phyloP scores from a whole-genome alignment of 2,797 vertebrate species.

The Fundulus diaphanus region DNA sequence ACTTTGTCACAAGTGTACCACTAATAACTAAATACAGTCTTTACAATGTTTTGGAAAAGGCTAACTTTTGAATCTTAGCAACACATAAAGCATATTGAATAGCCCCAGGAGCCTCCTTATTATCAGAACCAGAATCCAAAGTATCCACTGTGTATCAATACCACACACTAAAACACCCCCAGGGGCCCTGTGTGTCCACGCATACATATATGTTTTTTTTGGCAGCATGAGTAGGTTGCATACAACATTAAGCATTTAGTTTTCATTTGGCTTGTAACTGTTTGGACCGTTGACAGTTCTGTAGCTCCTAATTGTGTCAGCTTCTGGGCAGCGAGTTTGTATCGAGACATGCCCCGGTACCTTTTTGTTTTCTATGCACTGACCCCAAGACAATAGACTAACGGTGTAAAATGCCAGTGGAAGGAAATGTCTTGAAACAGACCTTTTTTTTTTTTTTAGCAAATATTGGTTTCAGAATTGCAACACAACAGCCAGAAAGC shows the following conservation, averaged over 20 bases:
- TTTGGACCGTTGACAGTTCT: not conserved
- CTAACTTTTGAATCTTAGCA: not conserved
- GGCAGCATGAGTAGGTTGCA: not conserved
- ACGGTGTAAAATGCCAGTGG: not conserved
- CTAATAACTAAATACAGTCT: not conserved
- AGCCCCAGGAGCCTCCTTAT: not conserved
- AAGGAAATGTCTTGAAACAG: not conserved
- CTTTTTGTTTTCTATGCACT: not conserved
- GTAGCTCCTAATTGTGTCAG: not conserved
- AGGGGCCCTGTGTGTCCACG: not conserved
- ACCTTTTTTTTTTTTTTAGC: not conserved
- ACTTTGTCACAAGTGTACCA: not conserved
- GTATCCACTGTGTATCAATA: not conserved
- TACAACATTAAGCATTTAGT: conserved; percentile 1
- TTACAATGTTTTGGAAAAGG: not conserved
- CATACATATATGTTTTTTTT: not conserved
- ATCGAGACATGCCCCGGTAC: not conserved
- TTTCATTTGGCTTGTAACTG: not conserved
- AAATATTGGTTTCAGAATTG: not conserved
- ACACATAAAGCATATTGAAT: not conserved
- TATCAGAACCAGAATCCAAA: conserved; percentile 1
- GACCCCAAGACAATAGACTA: no score
- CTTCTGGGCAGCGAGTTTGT: not conserved
- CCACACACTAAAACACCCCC: not conserved
- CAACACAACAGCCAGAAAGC: conserved; percentile 18